These are phyloP conservation scores for Pipistrellus pipistrellus DNA, from an alignment of 2,797 vertebrate genomes.

Conservation along the genomic window DNA sequence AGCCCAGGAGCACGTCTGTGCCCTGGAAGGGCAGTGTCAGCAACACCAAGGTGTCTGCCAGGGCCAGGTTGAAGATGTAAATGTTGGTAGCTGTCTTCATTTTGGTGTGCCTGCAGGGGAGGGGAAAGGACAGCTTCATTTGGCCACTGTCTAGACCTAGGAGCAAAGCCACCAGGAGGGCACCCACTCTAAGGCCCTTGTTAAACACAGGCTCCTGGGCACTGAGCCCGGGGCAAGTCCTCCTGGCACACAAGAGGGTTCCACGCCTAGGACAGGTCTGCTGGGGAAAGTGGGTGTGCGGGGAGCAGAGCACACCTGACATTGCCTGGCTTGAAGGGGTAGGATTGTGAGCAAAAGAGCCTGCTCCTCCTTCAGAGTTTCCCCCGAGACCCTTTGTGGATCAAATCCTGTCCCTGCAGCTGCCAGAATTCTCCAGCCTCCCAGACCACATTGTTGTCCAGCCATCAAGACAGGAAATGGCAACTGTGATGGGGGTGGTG, in stretches of 20 bases:
- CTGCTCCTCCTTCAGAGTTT: background rate
- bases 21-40: conserved; percentile 98
- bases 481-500: background rate
- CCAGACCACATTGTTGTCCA: background rate
- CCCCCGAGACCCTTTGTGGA: background rate
- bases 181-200: background rate
- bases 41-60: conserved; percentile 96
- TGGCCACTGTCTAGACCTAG: background rate
- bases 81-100: conserved; percentile 99
- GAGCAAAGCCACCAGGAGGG: background rate
- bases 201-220: background rate
- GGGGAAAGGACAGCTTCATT: background rate
- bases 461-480: background rate
- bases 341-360: background rate
- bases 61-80: conserved; percentile 97
- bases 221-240: background rate
- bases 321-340: background rate
- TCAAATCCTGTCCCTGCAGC: background rate
- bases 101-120: conserved; percentile 94
- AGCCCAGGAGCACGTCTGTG: conserved; percentile 95
- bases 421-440: background rate
- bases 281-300: background rate
- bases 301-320: background rate
- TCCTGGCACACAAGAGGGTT: background rate
- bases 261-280: background rate